Evolutionary conservation across 23 tunicate species (phyloP), one percentile per base, ranked within the genome.

Genomic region (Styela clava): DNA sequence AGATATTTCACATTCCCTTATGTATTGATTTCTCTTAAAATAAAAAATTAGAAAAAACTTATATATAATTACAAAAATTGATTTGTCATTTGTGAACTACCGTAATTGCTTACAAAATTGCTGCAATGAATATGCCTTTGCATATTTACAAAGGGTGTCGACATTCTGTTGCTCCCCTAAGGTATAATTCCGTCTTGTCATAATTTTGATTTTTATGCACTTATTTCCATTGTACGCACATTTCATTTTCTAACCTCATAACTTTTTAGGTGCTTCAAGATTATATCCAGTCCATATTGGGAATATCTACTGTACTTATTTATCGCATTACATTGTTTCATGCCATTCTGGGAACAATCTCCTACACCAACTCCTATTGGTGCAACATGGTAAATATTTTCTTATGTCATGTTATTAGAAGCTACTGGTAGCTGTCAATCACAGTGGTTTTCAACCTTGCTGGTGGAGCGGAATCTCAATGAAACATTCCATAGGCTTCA

Each of bases 341-440:
- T 92, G 83, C 28, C 82, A 79, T 74, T 85, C 0, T 92, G 92
- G 92, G 97, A 92, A 77, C 97, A 92, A 68, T 86, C 89, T 69
- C 71, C 72, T 2, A 68, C 30, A 28, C 96, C 96, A 0, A 74
- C 63, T 0, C 24, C 86, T 28, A 80, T 90, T 85, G 86, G 96
- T 34, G 68, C 82, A 61, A 44, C 68, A 26, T 90, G 96, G 96
- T 90, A 78, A 44, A 63, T 74, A 5, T 33, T 28, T 9, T 16
- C 19, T 52, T 20, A 74, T 33, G 26, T 35, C 2, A 3, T 26
- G 31, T 32, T 2, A 5, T 12, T 3, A 2, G 25, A 24, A 20
- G 18, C 19, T 34, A 31, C 76, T 26, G 64, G 16, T 25, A 2
- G n/a, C 9, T 18, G 3, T 63, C 20, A 24, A 5, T n/a, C 5